These are phyloP conservation scores for Pantala flavescens DNA, from an alignment of 1,140 invertebrate species.

Conservation along the genomic window DNA sequence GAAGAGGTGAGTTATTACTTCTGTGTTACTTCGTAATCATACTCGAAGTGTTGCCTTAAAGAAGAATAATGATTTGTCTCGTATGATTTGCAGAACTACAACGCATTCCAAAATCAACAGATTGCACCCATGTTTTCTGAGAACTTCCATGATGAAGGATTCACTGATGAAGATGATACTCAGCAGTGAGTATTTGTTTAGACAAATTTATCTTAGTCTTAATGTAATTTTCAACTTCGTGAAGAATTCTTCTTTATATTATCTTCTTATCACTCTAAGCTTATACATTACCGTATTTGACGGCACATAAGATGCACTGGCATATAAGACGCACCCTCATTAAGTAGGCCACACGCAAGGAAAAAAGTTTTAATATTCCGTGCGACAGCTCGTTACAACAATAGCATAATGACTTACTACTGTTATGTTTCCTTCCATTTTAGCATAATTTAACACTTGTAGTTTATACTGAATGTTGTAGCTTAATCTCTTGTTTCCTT, in stretches of 20 bases:
- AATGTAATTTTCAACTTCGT: not conserved
- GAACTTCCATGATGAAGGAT: conserved; percentile 54
- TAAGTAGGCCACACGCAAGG: no score
- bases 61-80: not conserved
- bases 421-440: no score
- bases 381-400: no score
- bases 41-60: not conserved
- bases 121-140: conserved; percentile 50
- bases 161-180: conserved; percentile 51
- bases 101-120: conserved; percentile 48
- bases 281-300: no score
- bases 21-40: not conserved
- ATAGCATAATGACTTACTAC: no score
- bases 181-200: conserved; percentile 36
- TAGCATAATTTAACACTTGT: no score
- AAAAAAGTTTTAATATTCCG: no score
- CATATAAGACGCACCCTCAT: no score
- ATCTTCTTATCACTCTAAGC: no score
- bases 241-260: conserved; percentile 2
- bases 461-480: no score
- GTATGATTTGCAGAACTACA: conserved; percentile 39
- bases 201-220: not conserved
- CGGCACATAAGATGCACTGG: no score
- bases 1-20: not conserved
- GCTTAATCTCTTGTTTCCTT: no score